A percentile compares a stretch with the other conserved stretches of the same genome.
Evolutionary conservation across 2,888 invertebrate genomes (phyloP).

Genomic region (Protonemura montana): DNA sequence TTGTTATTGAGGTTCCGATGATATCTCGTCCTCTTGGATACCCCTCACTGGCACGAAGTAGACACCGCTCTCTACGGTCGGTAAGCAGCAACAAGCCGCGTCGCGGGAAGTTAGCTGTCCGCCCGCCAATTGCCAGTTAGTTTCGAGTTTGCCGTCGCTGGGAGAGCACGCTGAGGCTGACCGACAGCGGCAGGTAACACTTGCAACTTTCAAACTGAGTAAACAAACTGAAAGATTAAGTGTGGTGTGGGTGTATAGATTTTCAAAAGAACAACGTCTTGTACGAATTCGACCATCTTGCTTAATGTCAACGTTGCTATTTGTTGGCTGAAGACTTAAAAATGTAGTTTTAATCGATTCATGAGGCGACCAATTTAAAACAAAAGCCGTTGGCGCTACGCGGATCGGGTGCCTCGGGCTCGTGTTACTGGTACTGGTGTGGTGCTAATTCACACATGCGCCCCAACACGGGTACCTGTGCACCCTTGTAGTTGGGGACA

Average conservation of each 20-base stretch:
- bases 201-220: background rate
- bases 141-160: background rate
- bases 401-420: background rate
- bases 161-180: conserved; percentile 1
- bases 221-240: background rate
- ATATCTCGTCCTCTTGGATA: background rate
- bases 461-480: background rate
- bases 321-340: background rate
- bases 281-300: background rate
- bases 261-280: background rate
- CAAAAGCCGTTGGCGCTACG: background rate
- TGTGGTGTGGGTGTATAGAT: background rate
- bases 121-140: background rate
- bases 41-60: background rate
- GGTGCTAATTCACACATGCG: background rate
- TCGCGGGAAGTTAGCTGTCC: background rate
- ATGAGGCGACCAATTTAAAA: background rate
- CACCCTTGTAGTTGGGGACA: background rate
- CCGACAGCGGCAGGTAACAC: background rate
- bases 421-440: background rate
- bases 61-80: background rate
- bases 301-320: background rate
- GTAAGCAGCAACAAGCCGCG: background rate
- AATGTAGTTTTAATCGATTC: background rate
- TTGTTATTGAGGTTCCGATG: background rate